Percentiles rank a stretch among this genome's conserved stretches.
phyloP scores from a whole-genome alignment of 2,888 invertebrate species.

The Athrips mouffetella region DNA sequence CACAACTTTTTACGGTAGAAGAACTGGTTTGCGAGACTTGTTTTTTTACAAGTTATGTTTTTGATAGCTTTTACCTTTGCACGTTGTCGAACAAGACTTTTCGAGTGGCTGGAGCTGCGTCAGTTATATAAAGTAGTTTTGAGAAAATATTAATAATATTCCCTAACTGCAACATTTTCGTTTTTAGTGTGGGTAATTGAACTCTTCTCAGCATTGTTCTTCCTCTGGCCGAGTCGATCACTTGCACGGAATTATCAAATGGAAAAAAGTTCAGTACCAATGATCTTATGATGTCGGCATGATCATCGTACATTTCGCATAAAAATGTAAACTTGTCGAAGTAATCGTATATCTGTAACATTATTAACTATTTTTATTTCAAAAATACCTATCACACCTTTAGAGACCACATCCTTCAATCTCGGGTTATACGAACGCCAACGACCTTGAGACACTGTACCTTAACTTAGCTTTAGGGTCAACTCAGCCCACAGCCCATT shows the following conservation, averaged over 20 bases:
- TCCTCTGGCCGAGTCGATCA: slow-evolving; percentile 80
- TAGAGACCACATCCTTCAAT: too few relatives aligned
- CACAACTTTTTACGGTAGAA: too few relatives aligned
- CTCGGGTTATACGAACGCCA: too few relatives aligned
- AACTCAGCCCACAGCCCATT: too few relatives aligned
- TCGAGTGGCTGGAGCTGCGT: slow-evolving; percentile 84
- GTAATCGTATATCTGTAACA: slow-evolving; percentile 66
- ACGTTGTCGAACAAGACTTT: slow-evolving; percentile 78
- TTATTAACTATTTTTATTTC: slow-evolving; percentile 4
- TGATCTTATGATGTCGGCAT: slow-evolving; percentile 82
- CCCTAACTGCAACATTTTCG: slow-evolving; percentile 85
- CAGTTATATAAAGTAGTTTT: slow-evolving; percentile 82
- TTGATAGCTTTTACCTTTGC: slow-evolving; percentile 73
- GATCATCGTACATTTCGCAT: slow-evolving; percentile 92
- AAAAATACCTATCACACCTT: too few relatives aligned
- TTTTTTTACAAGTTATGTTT: too few relatives aligned
- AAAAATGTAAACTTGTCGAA: slow-evolving; percentile 79
- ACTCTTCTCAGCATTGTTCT: slow-evolving; percentile 81
- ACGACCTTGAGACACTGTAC: too few relatives aligned
- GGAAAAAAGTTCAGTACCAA: slow-evolving; percentile 87
- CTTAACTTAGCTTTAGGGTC: too few relatives aligned
- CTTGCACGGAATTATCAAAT: slow-evolving; percentile 87
- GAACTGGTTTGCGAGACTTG: too few relatives aligned
- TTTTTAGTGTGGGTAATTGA: slow-evolving; percentile 79
- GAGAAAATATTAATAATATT: slow-evolving; percentile 86